Evolutionary conservation across 2,113 vertebrate genomes (phyloP).

Genomic region (Gallinago paraguaiae): DNA sequence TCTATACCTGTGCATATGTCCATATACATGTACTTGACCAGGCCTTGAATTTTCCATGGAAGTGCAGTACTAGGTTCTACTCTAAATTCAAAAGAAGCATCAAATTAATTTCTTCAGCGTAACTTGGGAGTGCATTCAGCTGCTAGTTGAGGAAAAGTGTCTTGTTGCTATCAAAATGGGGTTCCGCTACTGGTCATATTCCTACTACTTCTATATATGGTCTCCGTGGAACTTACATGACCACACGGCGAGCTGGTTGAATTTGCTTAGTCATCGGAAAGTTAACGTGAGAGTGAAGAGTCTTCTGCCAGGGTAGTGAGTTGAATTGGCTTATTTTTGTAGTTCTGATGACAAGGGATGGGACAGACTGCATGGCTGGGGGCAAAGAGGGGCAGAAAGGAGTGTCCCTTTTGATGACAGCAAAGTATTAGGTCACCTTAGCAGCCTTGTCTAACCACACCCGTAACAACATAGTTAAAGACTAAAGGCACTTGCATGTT

Average conservation of each 20-base stretch:
- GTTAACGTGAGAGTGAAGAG: not conserved
- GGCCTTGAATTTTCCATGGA: not conserved
- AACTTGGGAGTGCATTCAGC: not conserved
- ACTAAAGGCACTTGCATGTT: not conserved
- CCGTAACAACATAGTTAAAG: not conserved
- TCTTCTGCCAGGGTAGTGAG: not conserved
- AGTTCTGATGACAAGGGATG: not conserved
- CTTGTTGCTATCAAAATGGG: not conserved
- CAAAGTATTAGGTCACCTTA: not conserved
- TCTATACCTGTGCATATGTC: not conserved
- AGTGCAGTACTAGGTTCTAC: not conserved
- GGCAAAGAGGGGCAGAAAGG: not conserved
- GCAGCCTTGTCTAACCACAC: not conserved
- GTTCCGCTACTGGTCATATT: not conserved
- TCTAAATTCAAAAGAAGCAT: not conserved
- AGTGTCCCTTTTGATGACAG: not conserved
- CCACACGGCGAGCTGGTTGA: rapidly evolving
- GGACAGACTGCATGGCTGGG: not conserved
- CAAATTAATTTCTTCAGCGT: not conserved
- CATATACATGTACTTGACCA: not conserved
- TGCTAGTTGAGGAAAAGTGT: not conserved
- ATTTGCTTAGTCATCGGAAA: not conserved
- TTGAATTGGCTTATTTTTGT: not conserved
- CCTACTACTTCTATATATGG: rapidly evolving
- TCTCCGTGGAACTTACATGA: not conserved